Base-by-base conservation (phyloP, 2,888 invertebrate species). In the Diadromus collaris region DNA sequence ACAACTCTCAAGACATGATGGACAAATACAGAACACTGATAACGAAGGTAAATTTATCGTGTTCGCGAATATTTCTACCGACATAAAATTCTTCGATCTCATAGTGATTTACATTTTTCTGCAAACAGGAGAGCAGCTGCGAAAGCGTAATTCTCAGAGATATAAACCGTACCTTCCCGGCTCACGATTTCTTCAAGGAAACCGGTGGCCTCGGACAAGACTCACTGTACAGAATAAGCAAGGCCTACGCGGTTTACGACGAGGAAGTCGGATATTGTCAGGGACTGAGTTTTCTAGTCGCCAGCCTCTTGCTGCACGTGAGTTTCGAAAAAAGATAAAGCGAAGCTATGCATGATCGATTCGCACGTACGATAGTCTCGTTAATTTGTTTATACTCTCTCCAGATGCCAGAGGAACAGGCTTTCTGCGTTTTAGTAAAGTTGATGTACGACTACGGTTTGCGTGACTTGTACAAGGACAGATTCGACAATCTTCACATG, bases 381-480 rank as follows among this genome's bases (percentile, higher is more conserved):
- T 29, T 51, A 48, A 65, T 74, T 73, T 48, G 10, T n/a, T 19
- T 65, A 27, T 2, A 13, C 68, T 79, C 71, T 51, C 88, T 91
- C 81, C 90, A 99, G 98, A 99, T 99, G 99, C 99, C 99, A 0
- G 99, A 99, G 92, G 99, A 99, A 90, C 98, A 99, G 92, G 98
- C 99, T 0, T 99, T 99, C 91, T 98, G 98, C 89, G 96, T 99
- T 19, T 92, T 99, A 71, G 98, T 99, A 2, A 96, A 97, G 84
- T 93, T 99, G 27, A 99, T 99, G 99, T 99, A 97, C 90, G 96
- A 97, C 76, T 99, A 99, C 89, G 96, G 96, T 0, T 91, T 99
- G 72, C 93, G 99, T 44, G 97, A 99, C 91, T 93, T 99, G 61
- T 99, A 99, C 92, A 98, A 97, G 90, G 97, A 98, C 84, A 98